phyloP scores from a whole-genome alignment of 2,888 invertebrate genomes.

The Pomacea canaliculata region DNA sequence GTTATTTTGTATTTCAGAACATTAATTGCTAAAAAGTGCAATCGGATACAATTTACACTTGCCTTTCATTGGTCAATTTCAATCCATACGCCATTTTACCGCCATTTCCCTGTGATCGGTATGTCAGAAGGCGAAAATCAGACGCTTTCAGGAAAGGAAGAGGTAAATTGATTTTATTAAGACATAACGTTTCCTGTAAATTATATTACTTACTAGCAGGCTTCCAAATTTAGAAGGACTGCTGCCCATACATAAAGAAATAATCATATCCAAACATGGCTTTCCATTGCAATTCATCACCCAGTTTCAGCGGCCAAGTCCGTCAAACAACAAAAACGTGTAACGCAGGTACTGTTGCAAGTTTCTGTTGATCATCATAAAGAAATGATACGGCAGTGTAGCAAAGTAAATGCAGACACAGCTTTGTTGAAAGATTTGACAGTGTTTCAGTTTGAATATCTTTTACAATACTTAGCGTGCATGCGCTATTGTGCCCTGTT shows the following conservation, averaged over 20 bases:
- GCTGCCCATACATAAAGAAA: background rate
- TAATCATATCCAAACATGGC: background rate
- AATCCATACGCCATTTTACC: conserved; percentile 57
- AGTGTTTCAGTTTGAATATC: no score
- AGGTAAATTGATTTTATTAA: conserved; percentile 35
- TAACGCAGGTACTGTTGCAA: background rate
- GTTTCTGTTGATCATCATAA: background rate
- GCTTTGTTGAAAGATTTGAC: no score
- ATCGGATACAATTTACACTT: background rate
- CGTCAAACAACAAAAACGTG: background rate
- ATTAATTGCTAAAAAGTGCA: no score
- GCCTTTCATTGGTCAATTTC: conserved; percentile 46
- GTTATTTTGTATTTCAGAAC: no score
- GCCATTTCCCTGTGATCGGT: conserved; percentile 50
- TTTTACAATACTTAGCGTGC: no score
- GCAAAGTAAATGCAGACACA: no score
- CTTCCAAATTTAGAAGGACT: background rate
- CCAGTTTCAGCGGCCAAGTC: conserved; percentile 3
- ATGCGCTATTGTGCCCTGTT: no score
- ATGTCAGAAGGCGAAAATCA: conserved; percentile 52
- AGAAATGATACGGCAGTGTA: background rate
- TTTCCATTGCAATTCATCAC: background rate
- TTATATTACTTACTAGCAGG: background rate
- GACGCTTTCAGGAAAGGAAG: conserved; percentile 33
- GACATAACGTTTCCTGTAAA: conserved; percentile 4